A percentile compares a stretch with the other conserved stretches of the same genome.
These are phyloP conservation scores for Lipotes vexillifer DNA, from an alignment of 2,113 vertebrate species.

Conservation along the genomic window DNA sequence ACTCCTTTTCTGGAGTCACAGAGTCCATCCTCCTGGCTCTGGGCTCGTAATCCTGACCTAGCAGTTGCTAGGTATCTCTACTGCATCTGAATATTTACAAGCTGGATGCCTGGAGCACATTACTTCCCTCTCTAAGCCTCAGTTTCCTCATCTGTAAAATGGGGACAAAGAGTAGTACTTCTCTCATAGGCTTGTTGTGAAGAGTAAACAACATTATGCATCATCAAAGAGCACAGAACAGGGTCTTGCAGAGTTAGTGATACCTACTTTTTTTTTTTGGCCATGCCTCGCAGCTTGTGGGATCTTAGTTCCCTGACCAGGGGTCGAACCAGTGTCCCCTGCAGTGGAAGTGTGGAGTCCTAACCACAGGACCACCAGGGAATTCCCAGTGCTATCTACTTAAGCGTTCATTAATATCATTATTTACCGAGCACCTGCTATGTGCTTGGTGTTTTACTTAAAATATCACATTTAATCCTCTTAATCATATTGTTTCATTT, in stretches of 20 bases:
- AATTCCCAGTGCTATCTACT: background rate
- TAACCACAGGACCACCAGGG: background rate
- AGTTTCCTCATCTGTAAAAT: background rate
- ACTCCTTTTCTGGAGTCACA: background rate
- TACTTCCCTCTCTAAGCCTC: background rate
- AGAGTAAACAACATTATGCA: accelerated
- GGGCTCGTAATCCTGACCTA: background rate
- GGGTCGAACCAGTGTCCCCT: background rate
- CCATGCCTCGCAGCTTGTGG: background rate
- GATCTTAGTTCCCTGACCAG: background rate
- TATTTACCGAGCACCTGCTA: background rate
- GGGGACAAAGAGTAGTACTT: background rate
- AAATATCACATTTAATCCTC: background rate
- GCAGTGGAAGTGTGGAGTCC: background rate
- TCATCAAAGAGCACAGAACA: background rate
- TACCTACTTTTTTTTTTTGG: background rate
- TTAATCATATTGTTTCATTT: background rate
- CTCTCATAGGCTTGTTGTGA: background rate
- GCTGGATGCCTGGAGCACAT: background rate
- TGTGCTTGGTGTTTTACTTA: background rate
- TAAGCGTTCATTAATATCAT: accelerated
- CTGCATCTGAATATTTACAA: background rate
- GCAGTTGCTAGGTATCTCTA: background rate
- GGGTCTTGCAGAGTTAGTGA: background rate
- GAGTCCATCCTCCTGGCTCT: background rate